Evolutionary conservation across 2,113 vertebrate species (phyloP).

Genomic region (Candoia aspera): DNA sequence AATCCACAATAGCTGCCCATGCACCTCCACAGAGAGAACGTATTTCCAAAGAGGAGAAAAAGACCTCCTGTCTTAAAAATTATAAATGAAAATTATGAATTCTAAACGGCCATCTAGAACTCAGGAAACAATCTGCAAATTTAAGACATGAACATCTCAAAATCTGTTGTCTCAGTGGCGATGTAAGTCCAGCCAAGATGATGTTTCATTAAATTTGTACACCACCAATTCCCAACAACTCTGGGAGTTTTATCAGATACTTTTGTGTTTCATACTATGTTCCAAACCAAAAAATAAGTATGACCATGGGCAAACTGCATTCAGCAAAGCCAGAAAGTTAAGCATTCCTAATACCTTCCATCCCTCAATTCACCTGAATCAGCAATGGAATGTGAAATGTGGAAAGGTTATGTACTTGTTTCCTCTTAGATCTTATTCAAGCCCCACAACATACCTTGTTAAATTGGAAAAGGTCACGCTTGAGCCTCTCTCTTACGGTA

Average conservation of each 20-base stretch:
- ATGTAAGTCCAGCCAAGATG: neutral
- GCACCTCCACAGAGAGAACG: slow-evolving; percentile 10
- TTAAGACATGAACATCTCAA: slow-evolving; percentile 7
- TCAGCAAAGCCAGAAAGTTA: neutral
- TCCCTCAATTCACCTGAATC: neutral
- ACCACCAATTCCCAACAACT: neutral
- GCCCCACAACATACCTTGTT: slow-evolving; percentile 82
- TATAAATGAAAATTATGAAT: neutral
- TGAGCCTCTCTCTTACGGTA: slow-evolving; percentile 88
- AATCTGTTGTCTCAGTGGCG: neutral
- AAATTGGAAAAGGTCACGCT: slow-evolving; percentile 94
- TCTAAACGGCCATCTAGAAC: neutral
- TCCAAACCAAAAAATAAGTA: neutral
- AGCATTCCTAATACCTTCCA: neutral
- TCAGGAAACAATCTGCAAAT: neutral
- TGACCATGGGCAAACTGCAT: neutral
- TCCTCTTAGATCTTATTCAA: neutral
- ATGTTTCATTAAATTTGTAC: neutral
- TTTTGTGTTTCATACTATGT: neutral
- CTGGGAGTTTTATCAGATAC: slow-evolving; percentile 10
- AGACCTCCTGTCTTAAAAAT: neutral
- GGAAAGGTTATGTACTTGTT: neutral
- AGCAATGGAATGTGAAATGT: neutral
- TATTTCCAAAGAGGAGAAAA: slow-evolving; percentile 14
- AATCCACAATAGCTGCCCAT: slow-evolving; percentile 1